Conservation (phyloP, 2,888 invertebrate genomes). For the Troilus luridus region DNA sequence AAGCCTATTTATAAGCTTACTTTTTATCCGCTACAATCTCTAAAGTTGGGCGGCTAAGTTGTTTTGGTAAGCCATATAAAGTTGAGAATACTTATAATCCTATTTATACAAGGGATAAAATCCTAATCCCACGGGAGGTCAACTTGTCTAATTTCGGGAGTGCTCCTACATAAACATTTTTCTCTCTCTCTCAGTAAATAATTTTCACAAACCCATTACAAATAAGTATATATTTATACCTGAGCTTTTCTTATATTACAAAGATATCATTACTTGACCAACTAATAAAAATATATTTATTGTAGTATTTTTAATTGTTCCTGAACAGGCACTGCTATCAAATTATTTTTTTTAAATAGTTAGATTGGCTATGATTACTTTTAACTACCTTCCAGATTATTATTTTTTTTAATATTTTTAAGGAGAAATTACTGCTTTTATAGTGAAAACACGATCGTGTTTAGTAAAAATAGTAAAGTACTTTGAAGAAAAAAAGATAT, state of each 20-base stretch:
- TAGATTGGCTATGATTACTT: too few species aligned
- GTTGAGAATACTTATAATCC: slow-evolving; percentile 17
- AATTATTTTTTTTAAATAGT: not conserved
- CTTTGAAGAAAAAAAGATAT: too few species aligned
- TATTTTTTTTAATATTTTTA: too few species aligned
- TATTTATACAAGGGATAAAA: slow-evolving; percentile 38
- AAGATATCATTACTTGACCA: not conserved
- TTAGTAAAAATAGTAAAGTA: too few species aligned
- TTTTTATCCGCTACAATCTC: not conserved
- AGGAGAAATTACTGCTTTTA: too few species aligned
- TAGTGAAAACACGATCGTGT: too few species aligned
- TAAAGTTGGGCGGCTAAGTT: not conserved
- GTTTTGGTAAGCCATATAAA: slow-evolving; percentile 7
- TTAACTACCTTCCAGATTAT: too few species aligned
- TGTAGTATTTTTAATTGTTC: not conserved
- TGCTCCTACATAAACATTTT: slow-evolving; percentile 37
- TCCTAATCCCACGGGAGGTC: slow-evolving; percentile 17
- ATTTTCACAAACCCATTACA: not conserved
- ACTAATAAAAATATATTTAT: not conserved
- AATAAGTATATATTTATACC: not conserved
- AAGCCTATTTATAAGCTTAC: not conserved
- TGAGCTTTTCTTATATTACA: not conserved
- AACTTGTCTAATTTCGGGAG: slow-evolving; percentile 22
- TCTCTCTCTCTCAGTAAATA: not conserved
- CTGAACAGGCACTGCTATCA: not conserved